These are phyloP conservation scores for Euwallacea fornicatus DNA, from an alignment of 1,140 invertebrate genomes.

Conservation along the genomic window DNA sequence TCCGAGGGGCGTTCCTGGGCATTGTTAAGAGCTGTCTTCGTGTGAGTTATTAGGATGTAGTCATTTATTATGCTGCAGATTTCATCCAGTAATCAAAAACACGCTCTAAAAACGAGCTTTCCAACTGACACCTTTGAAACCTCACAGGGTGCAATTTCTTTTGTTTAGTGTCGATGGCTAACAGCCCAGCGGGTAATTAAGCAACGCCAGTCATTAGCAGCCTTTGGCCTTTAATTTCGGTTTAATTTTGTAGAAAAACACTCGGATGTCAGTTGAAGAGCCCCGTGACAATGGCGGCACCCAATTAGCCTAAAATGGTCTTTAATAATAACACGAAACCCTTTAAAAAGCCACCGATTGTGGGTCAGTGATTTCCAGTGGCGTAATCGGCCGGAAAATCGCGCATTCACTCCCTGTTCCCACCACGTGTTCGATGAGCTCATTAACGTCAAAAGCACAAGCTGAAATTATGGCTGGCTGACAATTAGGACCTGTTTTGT, in stretches of 20 bases:
- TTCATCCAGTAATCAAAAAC: too few species aligned
- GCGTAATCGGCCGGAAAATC: slow-evolving; percentile 34
- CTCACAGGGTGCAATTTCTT: not conserved
- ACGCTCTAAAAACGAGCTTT: too few species aligned
- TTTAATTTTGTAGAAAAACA: slow-evolving; percentile 27
- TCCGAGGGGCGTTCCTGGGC: too few species aligned
- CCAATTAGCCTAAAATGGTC: slow-evolving; percentile 26
- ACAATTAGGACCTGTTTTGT: slow-evolving; percentile 27
- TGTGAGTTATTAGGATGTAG: too few species aligned
- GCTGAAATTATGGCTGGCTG: slow-evolving; percentile 23
- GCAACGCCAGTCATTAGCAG: slow-evolving; percentile 9
- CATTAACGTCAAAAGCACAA: slow-evolving; percentile 34
- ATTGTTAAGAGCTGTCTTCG: too few species aligned
- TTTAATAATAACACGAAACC: slow-evolving; percentile 18
- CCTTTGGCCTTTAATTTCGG: slow-evolving; percentile 20
- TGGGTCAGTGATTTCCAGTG: slow-evolving; percentile 26
- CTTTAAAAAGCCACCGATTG: slow-evolving; percentile 30
- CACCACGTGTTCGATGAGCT: slow-evolving; percentile 21
- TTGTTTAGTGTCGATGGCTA: slow-evolving; percentile 6
- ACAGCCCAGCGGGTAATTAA: slow-evolving; percentile 17
- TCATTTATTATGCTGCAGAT: too few species aligned
- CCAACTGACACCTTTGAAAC: too few species aligned
- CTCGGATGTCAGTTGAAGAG: slow-evolving; percentile 12
- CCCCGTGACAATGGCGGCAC: slow-evolving; percentile 8
- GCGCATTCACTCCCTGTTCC: slow-evolving; percentile 18